Evolutionary conservation across 1,140 invertebrate species (phyloP), one percentile per base, ranked within the genome.

Genomic region (Pseudomyrmex gracilis): DNA sequence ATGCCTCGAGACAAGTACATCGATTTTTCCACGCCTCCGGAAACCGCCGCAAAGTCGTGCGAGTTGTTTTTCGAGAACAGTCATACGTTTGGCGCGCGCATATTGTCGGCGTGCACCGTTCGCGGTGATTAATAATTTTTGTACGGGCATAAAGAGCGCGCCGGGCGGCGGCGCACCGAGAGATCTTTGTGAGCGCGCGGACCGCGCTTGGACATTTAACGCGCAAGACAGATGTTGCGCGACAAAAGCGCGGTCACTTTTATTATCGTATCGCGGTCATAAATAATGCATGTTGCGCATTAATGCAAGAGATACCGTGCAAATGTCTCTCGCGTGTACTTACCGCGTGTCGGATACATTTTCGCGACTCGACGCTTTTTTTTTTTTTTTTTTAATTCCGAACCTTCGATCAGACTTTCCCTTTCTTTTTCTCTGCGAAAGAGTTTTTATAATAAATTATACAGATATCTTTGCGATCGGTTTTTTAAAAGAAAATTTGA

Each of bases 81-180:
- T 68, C 34, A 57, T 78, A 34, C 34, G 10, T 24, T 57, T 34
- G 53, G 24, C 64, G 53, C 20, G 17, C 64, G 3, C 20, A 13
- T 13, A 64, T 64, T 45, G 43, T 78, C 43, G 76, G 13, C 34
- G 64, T 63, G 55, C 12, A 51, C 49, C 51, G 17, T 55, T 74
- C n/a, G 61, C 64, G 51, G 45, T 24, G 63, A 78, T 78, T 58
- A 57, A 78, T 78, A 68, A 73, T 86, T 78, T 78, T 86, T 70
- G 20, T 17, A 51, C 51, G 22, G n/a, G 17, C 34, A 43, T 5
- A 22, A 53, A 17, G 34, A 24, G 55, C 55, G 45, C 73, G 24
- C 24, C 24, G 57, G 20, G 45, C 55, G 45, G 63, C 5, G 53
- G 71, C 63, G 68, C 70, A 49, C 55, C 67, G 51, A 63, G 80